Percentiles rank a stretch among this genome's conserved stretches.
These are phyloP conservation scores for Melanostigma gelatinosum DNA, from an alignment of 2,113 vertebrate genomes.

Conservation along the genomic window DNA sequence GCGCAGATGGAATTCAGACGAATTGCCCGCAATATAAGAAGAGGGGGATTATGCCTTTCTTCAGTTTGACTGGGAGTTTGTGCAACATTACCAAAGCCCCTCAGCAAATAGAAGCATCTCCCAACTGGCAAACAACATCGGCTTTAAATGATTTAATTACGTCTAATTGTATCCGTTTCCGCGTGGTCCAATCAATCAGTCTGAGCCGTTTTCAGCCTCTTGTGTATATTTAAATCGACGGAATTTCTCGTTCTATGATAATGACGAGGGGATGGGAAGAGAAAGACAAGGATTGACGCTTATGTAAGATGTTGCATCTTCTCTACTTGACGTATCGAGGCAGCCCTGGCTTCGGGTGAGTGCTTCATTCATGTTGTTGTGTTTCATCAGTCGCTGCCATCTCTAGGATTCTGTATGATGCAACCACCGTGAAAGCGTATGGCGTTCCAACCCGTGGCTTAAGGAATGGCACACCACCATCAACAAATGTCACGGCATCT, in stretches of 20 bases:
- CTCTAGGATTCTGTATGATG: constrained; percentile 61
- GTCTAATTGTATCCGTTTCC: constrained; percentile 72
- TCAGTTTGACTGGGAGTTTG: constrained; percentile 58
- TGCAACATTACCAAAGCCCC: constrained; percentile 63
- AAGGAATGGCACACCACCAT: constrained; percentile 45
- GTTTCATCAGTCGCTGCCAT: constrained; percentile 70
- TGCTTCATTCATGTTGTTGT: constrained; percentile 54
- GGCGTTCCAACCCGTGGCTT: constrained; percentile 27
- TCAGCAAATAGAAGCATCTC: constrained; percentile 62
- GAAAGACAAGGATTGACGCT: constrained; percentile 33
- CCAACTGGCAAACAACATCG: constrained; percentile 65
- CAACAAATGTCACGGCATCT: constrained; percentile 62
- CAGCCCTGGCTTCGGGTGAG: constrained; percentile 30
- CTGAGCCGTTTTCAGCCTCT: constrained; percentile 54
- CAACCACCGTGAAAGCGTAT: constrained; percentile 67
- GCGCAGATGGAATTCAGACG: constrained; percentile 58
- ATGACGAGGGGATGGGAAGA: constrained; percentile 34
- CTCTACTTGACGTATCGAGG: constrained; percentile 53
- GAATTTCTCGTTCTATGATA: constrained; percentile 68
- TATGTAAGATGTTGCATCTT: constrained; percentile 50
- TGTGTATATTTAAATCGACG: constrained; percentile 63
- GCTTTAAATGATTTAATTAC: constrained; percentile 73
- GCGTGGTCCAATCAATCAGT: constrained; percentile 69
- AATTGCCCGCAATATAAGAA: constrained; percentile 48
- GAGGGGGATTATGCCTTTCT: constrained; percentile 57